Conservation (phyloP, 2,888 invertebrate genomes). For the Clitarchus hookeri region DNA sequence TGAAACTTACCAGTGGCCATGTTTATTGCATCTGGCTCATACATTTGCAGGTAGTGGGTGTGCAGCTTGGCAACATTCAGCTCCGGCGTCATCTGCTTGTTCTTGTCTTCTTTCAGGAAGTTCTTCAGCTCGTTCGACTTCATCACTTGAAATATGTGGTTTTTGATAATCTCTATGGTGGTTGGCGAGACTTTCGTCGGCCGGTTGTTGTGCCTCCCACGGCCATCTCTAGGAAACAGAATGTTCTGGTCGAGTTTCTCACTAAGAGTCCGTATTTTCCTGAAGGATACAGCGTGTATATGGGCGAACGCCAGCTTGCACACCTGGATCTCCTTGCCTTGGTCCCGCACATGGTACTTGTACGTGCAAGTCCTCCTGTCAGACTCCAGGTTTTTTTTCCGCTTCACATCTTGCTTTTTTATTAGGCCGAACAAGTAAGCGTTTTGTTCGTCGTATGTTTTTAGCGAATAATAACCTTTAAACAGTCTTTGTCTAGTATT, state of each 20-base stretch:
- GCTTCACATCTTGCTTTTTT: conserved; percentile 62
- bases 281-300: conserved; percentile 62
- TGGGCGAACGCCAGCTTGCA: conserved; percentile 64
- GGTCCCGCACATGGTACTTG: conserved; percentile 62
- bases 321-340: conserved; percentile 61
- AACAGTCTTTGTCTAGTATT: conserved; percentile 60
- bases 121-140: conserved; percentile 43
- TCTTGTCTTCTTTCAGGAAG: conserved; percentile 45
- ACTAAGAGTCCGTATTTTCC: conserved; percentile 62
- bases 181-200: conserved; percentile 59
- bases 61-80: conserved; percentile 46
- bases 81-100: conserved; percentile 42
- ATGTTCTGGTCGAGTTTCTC: conserved; percentile 65
- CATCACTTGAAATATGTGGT: conserved; percentile 54
- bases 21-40: conserved; percentile 44
- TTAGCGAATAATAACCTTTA: conserved; percentile 62
- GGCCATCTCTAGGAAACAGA: conserved; percentile 62
- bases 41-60: conserved; percentile 43
- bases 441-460: conserved; percentile 64
- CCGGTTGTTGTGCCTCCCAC: conserved; percentile 61
- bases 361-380: conserved; percentile 62
- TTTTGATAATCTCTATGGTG: conserved; percentile 60
- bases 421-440: conserved; percentile 63
- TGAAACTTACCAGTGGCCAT: conserved; percentile 34
- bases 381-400: conserved; percentile 61